phyloP scores from a whole-genome alignment of 2,113 vertebrate species.

The Ellobius talpinus region DNA sequence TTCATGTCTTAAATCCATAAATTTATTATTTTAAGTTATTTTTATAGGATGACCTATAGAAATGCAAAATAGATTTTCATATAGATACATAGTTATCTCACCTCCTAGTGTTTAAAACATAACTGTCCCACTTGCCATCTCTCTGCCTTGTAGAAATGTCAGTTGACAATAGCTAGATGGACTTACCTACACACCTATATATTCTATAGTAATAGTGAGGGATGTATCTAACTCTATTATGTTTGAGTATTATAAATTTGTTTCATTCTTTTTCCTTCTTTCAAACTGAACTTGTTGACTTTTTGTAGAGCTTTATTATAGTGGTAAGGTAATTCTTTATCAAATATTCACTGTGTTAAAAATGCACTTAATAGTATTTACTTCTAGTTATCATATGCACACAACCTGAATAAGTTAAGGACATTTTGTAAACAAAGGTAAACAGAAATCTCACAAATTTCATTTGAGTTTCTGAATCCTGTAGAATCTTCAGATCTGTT shows the following conservation, averaged over 20 bases:
- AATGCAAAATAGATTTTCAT: background rate
- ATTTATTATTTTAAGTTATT: background rate
- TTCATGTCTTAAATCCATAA: background rate
- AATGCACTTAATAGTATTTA: background rate
- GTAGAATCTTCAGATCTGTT: background rate
- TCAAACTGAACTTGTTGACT: background rate
- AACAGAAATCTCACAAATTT: background rate
- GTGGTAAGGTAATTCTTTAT: background rate
- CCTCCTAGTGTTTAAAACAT: background rate
- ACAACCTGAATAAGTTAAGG: background rate
- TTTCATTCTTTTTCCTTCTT: constrained; percentile 3
- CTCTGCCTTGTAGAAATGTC: background rate
- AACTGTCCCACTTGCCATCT: background rate
- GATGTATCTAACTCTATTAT: background rate
- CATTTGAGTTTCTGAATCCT: background rate
- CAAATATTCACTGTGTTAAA: background rate
- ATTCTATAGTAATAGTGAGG: background rate
- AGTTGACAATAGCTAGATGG: background rate
- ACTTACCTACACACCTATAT: background rate
- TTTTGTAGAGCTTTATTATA: background rate
- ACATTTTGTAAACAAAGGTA: background rate
- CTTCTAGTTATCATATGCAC: background rate
- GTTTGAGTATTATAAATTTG: background rate
- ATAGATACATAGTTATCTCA: background rate
- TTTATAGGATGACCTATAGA: background rate